A percentile compares a stretch with the other conserved stretches of the same genome.
These are phyloP conservation scores for Esox lucius DNA, from an alignment of 2,797 vertebrate genomes.

Conservation along the genomic window DNA sequence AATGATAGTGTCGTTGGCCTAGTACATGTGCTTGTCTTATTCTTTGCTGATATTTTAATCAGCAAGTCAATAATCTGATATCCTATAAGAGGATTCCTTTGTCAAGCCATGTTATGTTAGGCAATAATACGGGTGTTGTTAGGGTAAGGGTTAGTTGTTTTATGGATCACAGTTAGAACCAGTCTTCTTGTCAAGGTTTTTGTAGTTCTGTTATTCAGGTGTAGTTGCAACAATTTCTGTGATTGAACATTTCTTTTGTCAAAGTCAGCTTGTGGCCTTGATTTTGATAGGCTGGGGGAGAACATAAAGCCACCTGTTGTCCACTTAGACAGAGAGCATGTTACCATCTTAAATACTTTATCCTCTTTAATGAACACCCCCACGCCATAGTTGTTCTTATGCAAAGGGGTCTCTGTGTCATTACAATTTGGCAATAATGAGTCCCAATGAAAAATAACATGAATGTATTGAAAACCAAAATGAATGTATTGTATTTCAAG, in stretches of 20 bases:
- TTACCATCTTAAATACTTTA: slow-evolving; percentile 52
- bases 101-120: slow-evolving; percentile 14
- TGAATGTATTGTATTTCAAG: slow-evolving; percentile 6
- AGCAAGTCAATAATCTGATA: slow-evolving; percentile 28
- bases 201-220: neutral
- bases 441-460: neutral
- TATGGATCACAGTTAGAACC: neutral
- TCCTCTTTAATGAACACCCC: slow-evolving; percentile 47
- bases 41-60: slow-evolving; percentile 27
- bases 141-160: neutral
- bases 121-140: neutral
- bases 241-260: neutral
- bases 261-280: neutral
- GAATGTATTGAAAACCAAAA: neutral
- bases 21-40: slow-evolving; percentile 16
- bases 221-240: neutral
- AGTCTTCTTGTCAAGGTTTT: neutral
- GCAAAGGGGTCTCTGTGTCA: neutral
- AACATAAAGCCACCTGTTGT: neutral
- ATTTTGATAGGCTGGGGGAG: neutral
- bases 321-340: slow-evolving; percentile 33
- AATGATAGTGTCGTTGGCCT: neutral
- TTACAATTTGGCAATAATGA: neutral
- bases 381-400: slow-evolving; percentile 39
- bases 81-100: slow-evolving; percentile 48